Base-by-base conservation (phyloP, 2,113 vertebrate species). In the Heterotilapia buettikoferi region DNA sequence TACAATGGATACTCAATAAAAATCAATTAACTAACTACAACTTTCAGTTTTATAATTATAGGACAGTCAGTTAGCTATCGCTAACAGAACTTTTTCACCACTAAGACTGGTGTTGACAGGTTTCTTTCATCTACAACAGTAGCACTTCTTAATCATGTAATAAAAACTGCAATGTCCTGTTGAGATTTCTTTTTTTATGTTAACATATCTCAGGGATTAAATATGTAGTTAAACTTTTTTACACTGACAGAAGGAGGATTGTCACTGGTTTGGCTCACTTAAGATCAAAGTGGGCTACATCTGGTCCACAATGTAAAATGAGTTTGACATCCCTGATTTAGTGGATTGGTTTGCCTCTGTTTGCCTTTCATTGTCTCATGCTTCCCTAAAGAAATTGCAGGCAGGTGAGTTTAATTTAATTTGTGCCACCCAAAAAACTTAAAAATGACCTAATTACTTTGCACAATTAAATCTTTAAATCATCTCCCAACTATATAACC, bases 101-200 rank as follows among this genome's bases (percentile, higher is more conserved):
- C 61, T 66, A n/a, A 66, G 19, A 38, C 10, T 13, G 31, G 0
- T 0, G 61, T 11, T 38, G 61, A 13, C 61, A 3, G 31, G 9
- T 63, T 63, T 63, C 5, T 19, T 33, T 61, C 57, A 61, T 61
- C 29, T 61, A 63, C 59, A 63, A 36, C 18, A 68, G 19, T 33
- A 38, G 19, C 61, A 68, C 19, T 68, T 66, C 61, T 38, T 68
- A 38, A 68, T 5, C 0, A 66, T 33, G 19, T 68, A 68, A 38
- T 38, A 38, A 68, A 68, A 40, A 40, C 9, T 40, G 9, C 8
- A 10, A 38, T 13, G 19, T 68, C 61, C 61, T 68, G 19, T 38
- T 38, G 18, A 66, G 29, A 33, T 63, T 63, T 3, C 57, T n/a
- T n/a, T 36, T 57, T 36, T 66, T 66, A 66, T 36, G 31, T 66